Evolutionary conservation across 2,113 vertebrate species (phyloP).

Genomic region (Poeciliopsis prolifica): DNA sequence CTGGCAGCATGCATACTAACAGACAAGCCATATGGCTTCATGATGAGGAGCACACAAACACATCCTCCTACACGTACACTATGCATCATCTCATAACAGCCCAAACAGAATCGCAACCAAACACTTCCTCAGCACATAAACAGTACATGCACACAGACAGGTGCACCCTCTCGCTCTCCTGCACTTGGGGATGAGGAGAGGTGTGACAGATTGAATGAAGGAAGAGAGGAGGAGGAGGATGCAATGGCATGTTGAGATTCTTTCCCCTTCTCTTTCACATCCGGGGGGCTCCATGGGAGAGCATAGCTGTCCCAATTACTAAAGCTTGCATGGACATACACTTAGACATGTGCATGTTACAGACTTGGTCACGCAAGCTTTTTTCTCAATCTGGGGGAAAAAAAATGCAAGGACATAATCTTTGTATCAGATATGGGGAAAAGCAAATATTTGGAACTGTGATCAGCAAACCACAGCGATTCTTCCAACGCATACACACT

Average conservation of each 20-base stretch:
- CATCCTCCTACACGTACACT: conserved; percentile 16
- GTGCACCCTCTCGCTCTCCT: conserved; percentile 47
- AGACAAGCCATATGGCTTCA: conserved; percentile 79
- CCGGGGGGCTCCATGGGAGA: conserved; percentile 53
- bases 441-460: conserved; percentile 56
- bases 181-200: conserved; percentile 50
- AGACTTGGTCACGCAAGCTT: conserved; percentile 48
- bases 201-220: conserved; percentile 69
- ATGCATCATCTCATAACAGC: conserved; percentile 14
- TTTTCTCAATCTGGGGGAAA: conserved; percentile 40
- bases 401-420: conserved; percentile 36
- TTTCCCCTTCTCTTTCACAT: conserved; percentile 62
- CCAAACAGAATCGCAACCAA: conserved; percentile 19
- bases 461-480: conserved; percentile 37
- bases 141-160: conserved; percentile 37
- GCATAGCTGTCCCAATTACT: conserved; percentile 71
- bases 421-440: conserved; percentile 46
- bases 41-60: conserved; percentile 58
- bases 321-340: conserved; percentile 50
- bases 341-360: conserved; percentile 34
- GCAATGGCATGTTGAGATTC: conserved; percentile 61
- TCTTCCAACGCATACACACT: not conserved
- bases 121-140: conserved; percentile 13
- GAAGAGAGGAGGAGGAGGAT: conserved; percentile 58
- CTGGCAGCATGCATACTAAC: conserved; percentile 71